Percentiles rank a stretch among this genome's conserved stretches.
Evolutionary conservation across 2,797 vertebrate species (phyloP).

Genomic region (Rhyacichthys aspro): DNA sequence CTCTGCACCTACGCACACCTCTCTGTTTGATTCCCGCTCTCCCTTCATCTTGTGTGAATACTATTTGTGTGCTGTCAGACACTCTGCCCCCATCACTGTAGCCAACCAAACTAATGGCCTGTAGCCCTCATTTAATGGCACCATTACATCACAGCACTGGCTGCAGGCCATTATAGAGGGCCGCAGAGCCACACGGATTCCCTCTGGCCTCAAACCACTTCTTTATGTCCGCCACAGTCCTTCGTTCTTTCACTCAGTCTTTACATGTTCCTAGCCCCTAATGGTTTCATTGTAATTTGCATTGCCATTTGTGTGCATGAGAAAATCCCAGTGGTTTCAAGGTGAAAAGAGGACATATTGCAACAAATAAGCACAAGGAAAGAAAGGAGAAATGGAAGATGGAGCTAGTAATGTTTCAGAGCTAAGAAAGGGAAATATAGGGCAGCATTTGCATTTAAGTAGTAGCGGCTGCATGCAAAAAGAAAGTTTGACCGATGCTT

Average conservation of each 20-base stretch:
- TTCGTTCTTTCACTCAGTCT: slow-evolving; percentile 17
- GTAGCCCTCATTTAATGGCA: slow-evolving; percentile 75
- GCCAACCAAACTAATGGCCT: slow-evolving; percentile 75
- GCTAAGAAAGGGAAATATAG: slow-evolving; percentile 44
- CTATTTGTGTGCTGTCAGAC: slow-evolving; percentile 72
- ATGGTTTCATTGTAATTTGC: slow-evolving; percentile 4
- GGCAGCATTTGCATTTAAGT: slow-evolving; percentile 64
- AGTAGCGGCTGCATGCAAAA: slow-evolving; percentile 42
- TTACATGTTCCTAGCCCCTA: background rate
- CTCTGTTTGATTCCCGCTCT: slow-evolving; percentile 66
- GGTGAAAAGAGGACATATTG: slow-evolving; percentile 12
- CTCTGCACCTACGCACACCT: slow-evolving; percentile 8
- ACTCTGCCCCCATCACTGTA: slow-evolving; percentile 51
- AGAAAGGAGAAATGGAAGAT: background rate
- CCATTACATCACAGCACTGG: slow-evolving; percentile 68
- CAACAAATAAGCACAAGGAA: slow-evolving; percentile 1
- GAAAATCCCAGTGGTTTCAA: slow-evolving; percentile 1
- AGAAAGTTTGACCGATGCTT: slow-evolving; percentile 42
- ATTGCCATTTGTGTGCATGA: slow-evolving; percentile 9
- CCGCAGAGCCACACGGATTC: slow-evolving; percentile 52
- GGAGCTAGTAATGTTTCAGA: slow-evolving; percentile 7
- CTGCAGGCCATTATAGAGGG: slow-evolving; percentile 60
- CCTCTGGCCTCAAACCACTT: slow-evolving; percentile 47
- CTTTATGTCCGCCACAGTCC: slow-evolving; percentile 45
- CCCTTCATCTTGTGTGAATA: slow-evolving; percentile 55